Evolutionary conservation across 2,797 vertebrate genomes (phyloP).

Genomic region (Falco concolor): DNA sequence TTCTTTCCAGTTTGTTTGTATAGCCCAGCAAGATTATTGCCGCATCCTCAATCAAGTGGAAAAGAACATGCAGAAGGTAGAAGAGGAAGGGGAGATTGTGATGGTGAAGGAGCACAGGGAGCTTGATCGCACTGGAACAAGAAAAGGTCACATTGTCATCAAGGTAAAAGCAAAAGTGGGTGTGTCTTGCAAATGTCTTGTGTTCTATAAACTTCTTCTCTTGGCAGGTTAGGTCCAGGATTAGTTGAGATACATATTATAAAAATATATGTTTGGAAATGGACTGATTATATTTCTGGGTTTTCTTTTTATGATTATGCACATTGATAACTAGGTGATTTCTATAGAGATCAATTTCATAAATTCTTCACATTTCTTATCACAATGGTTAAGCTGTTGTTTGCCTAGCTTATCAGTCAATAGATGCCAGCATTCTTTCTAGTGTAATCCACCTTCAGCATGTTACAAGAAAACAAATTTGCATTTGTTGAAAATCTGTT

Average conservation of each 20-base stretch:
- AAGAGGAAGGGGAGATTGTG: slow-evolving; percentile 98
- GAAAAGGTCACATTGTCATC: slow-evolving; percentile 98
- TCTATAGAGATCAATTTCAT: not conserved
- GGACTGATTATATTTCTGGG: not conserved
- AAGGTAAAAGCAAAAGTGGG: slow-evolving; percentile 80
- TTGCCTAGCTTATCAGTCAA: not conserved
- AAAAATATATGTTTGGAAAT: not conserved
- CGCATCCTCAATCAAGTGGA: slow-evolving; percentile 99
- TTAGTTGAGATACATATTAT: not conserved
- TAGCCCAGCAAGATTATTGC: slow-evolving; percentile 98
- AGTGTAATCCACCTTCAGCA: not conserved
- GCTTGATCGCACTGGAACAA: slow-evolving; percentile 94
- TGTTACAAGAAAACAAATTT: not conserved
- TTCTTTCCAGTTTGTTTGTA: slow-evolving; percentile 89
- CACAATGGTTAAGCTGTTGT: not conserved
- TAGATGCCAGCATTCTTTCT: not conserved
- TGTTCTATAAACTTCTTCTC: not conserved
- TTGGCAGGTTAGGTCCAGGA: not conserved
- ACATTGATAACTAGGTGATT: not conserved
- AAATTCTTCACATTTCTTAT: not conserved
- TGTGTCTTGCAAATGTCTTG: not conserved
- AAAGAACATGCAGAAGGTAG: slow-evolving; percentile 99
- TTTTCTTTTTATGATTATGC: not conserved
- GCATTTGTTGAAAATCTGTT: not conserved
- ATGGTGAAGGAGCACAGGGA: slow-evolving; percentile 99